Evolutionary conservation across 2,113 vertebrate genomes (phyloP), one percentile per base, ranked within the genome.

Genomic region (Piaya cayana): DNA sequence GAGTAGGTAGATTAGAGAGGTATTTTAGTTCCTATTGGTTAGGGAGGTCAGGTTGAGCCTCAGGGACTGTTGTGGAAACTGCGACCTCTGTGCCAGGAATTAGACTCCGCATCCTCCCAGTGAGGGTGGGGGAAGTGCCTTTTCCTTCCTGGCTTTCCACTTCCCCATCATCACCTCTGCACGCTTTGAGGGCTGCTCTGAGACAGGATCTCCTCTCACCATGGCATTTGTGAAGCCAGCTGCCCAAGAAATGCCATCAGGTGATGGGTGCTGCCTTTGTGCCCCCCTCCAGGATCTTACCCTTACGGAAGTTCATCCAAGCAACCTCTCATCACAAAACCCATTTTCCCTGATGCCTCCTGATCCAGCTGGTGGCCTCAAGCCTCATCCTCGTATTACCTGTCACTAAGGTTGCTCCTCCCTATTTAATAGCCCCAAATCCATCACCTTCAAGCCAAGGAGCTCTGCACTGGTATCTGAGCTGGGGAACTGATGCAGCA

Each of bases 61-160:
- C 1, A 0, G 58, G 23, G 29, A 25, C 29, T 69, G 30, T 58
- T 2, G 4, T 89, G 89, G 83, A 85, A 95, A 88, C 20, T 26
- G 42, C 2, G 1, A 43, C 69, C 67, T 81, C 42, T 72, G 42
- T 63, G 72, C 90, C 89, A 90, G 91, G 79, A 83, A 82, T 92
- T 90, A 17, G 19, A 43, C n/a, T 77, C 79, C 79, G 26, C 69
- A 85, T 83, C 74, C 30, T 81, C 77, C 91, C 50, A 77, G 71
- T 59, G 69, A 26, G 30, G 85, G 15, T 0, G 0, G 0, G 84
- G 68, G 62, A 91, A 86, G 60, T 68, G 43, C 25, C 47, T 92
- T 65, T 90, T 90, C 87, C 79, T 90, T 91, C 84, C 84, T 30
- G 74, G 13, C 37, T 65, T 80, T 85, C 34, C 68, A 52, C 52